Evolutionary conservation across 2,797 vertebrate genomes (phyloP).

Genomic region (Masticophis lateralis): DNA sequence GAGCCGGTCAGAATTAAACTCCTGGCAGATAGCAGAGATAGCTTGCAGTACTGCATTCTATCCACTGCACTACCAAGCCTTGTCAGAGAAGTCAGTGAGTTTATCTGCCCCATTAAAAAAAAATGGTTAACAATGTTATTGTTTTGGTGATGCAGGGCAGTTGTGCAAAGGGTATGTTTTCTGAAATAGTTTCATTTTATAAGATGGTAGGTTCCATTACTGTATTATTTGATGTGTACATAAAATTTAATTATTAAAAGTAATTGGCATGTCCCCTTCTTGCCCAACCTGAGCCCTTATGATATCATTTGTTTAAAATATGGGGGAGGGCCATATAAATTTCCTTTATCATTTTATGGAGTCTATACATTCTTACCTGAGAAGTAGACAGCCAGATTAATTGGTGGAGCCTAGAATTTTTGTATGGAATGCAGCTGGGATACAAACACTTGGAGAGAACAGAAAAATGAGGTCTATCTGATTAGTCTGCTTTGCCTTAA

Average conservation of each 20-base stretch:
- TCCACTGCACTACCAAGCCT: too few species aligned
- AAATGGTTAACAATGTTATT: background rate
- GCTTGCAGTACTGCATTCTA: too few species aligned
- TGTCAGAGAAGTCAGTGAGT: background rate
- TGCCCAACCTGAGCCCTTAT: background rate
- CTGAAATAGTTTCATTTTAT: background rate
- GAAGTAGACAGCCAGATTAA: background rate
- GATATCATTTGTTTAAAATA: background rate
- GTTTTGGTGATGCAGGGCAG: background rate
- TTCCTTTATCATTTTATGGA: background rate
- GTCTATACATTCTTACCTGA: background rate
- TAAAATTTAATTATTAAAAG: background rate
- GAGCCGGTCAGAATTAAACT: rapidly evolving
- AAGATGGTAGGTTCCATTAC: background rate
- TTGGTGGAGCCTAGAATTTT: background rate
- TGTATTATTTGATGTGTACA: background rate
- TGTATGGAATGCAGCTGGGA: background rate
- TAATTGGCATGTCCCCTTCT: background rate
- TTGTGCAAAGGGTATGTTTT: background rate
- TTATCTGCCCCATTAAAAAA: background rate
- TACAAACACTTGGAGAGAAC: background rate
- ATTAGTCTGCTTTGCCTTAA: background rate
- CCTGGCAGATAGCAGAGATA: background rate
- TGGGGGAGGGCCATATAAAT: background rate
- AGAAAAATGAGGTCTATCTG: background rate